Conservation (phyloP, 2,797 vertebrate species). For the Bovichtus variegatus region DNA sequence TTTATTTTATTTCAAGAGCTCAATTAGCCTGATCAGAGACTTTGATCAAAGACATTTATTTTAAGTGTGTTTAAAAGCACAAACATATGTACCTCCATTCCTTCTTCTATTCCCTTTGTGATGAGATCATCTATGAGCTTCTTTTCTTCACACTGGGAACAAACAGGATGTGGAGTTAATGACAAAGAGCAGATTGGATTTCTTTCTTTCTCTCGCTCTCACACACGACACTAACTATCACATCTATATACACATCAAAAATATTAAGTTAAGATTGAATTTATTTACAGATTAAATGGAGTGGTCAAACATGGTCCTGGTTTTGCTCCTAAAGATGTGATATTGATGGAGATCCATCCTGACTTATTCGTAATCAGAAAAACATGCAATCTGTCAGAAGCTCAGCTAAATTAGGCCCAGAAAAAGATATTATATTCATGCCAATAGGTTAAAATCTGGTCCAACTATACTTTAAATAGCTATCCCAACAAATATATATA, state of each 20-base stretch:
- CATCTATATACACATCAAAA: no score
- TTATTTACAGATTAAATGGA: background rate
- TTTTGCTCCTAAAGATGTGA: background rate
- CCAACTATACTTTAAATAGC: background rate
- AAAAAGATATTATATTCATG: background rate
- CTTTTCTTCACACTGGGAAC: constrained; percentile 92
- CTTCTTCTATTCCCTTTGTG: constrained; percentile 93
- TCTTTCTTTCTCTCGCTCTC: background rate
- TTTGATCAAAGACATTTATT: background rate
- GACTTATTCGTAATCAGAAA: background rate
- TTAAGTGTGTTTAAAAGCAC: background rate
- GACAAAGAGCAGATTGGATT: background rate
- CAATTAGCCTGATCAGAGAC: no score
- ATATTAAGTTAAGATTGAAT: no score
- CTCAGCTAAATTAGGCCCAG: background rate
- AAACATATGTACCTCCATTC: constrained; percentile 90
- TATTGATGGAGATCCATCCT: background rate
- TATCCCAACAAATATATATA: background rate
- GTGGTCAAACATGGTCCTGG: background rate
- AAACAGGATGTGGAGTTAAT: constrained; percentile 22
- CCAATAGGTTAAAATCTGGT: background rate
- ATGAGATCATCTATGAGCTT: constrained; percentile 92
- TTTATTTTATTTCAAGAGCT: background rate
- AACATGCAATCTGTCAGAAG: background rate
- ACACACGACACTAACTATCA: background rate